Evolutionary conservation across 1,140 invertebrate species (phyloP), one percentile per base, ranked within the genome.

Genomic region (Druon quercuslanigerum): DNA sequence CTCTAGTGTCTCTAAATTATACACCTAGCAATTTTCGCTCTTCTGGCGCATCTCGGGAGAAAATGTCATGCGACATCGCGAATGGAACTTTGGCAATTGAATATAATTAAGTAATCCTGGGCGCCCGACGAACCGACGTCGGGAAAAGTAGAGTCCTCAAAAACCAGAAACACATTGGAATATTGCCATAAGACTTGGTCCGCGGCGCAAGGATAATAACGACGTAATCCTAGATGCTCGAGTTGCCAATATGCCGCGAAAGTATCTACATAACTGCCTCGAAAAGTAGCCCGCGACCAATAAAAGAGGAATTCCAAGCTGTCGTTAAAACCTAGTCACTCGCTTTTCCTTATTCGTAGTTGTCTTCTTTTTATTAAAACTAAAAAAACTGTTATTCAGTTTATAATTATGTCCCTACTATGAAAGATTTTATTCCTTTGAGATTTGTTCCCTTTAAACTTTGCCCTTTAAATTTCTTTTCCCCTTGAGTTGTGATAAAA

Each of bases 191-290:
- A 90, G 87, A 89, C 87, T 83, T 82, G 79, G 76, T 77, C 74
- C 80, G 79, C 80, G 83, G 85, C 81, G 80, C 83, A 85, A 86
- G 81, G 84, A 87, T 85, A 86, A 89, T 89, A 88, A 87, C 76
- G 79, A 83, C 77, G 86, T 88, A 89, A 91, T 89, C 84, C 86
- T 82, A 79, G 83, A 78, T 70, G 74, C 81, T 83, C 81, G 82
- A 84, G 84, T 87, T 89, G 89, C 90, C 90, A 91, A 91, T 91
- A 91, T 91, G 88, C 86, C 85, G 76, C 80, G 83, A 77, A 86
- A 79, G 78, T 85, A 88, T 90, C 84, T 86, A 86, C 88, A 87
- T 89, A 91, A 90, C 86, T 89, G 85, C 84, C 82, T 81, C 80
- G 84, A 84, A 86, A 86, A 87, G 83, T 86, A 87, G 83, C 84